Base-by-base conservation (phyloP, 1,140 invertebrate species). In the Popillia japonica region DNA sequence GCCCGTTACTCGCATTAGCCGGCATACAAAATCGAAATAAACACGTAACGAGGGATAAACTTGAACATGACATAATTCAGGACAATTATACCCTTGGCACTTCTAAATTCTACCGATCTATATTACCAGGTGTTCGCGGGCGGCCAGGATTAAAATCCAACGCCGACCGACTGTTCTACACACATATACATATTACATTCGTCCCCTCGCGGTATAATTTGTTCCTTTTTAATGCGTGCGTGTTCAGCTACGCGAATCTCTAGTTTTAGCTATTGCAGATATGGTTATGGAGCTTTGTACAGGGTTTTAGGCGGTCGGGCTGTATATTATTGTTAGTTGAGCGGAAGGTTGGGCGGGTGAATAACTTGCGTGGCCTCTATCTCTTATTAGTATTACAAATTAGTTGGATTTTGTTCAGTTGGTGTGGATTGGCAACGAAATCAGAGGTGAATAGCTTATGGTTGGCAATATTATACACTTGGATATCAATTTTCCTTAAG, bases 1-100 rank as follows among this genome's bases (percentile, higher is more conserved):
- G 61, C 4, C 23, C 61, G 17, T 64, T 64, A 64, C 61, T 64
- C 61, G 61, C 61, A 64, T 64, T 48, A 64, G 23, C 61, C 61
- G 61, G 10, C 61, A 20, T 64, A 22, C 61, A 64, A 64, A 64
- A 48, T 48, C 23, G 61, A 64, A 64, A 64, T 64, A 64, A 48
- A 64, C 61, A 64, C 61, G 61, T 64, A 64, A 64, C 61, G 61
- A 64, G 61, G 61, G 61, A 64, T 64, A 64, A 64, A 64, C 61
- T 64, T 27, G 44, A 48, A 64, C 61, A 64, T 27, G 61, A 27
- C 44, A 64, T 64, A 64, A 64, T 48, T 48, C 61, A 22, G 61
- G 20, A 27, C 61, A 64, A 64, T 64, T 64, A 64, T 48, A 48
- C 17, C 61, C 61, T 64, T 23, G 61, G 61, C 17, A 27, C 61